Evolutionary conservation across 2,797 vertebrate species (phyloP).

Genomic region (Pagetopsis macropterus): DNA sequence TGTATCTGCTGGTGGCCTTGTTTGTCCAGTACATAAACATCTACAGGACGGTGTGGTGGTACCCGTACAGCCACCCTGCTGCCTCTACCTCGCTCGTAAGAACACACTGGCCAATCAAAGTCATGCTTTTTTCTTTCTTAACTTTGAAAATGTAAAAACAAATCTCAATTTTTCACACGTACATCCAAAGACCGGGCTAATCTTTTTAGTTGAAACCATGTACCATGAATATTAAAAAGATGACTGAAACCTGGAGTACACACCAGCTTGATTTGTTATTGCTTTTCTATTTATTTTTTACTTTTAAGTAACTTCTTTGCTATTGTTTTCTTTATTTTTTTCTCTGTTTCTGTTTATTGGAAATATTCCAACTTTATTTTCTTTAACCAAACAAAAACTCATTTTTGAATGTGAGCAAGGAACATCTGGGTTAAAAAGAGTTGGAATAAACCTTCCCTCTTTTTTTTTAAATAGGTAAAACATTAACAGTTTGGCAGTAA

Average conservation of each 20-base stretch:
- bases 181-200: neutral
- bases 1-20: slow-evolving; percentile 95
- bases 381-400: neutral
- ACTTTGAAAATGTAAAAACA: neutral
- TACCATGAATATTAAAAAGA: neutral
- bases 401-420: neutral
- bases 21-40: slow-evolving; percentile 99
- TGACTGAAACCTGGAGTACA: no score
- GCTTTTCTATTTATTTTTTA: no score
- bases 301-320: neutral
- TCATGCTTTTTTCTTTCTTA: neutral
- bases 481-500: neutral
- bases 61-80: slow-evolving; percentile 94
- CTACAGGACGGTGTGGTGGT: slow-evolving; percentile 99
- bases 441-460: no score
- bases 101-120: neutral
- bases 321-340: neutral
- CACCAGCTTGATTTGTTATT: no score
- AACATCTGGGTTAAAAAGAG: no score
- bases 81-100: slow-evolving; percentile 96
- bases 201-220: neutral
- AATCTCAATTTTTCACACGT: neutral
- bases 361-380: neutral
- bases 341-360: neutral
- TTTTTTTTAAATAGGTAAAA: no score